These are phyloP conservation scores for Penaeus monodon DNA, from an alignment of 2,888 invertebrate genomes.

Conservation along the genomic window DNA sequence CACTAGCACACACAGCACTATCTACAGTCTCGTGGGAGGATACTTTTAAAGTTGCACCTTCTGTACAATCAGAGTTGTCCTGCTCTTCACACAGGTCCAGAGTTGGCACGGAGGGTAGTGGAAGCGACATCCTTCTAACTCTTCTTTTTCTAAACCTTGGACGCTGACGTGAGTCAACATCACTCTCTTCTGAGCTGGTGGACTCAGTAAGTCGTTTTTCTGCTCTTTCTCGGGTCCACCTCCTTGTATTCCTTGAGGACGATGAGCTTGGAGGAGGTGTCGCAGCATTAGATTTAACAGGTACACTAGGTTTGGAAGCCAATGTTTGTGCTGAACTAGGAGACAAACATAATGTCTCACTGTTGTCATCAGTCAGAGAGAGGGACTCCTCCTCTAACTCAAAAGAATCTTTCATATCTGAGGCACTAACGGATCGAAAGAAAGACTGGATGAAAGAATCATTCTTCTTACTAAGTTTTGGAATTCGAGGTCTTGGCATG, in stretches of 20 bases:
- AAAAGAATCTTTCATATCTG: slow-evolving; percentile 8
- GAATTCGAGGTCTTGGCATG: slow-evolving; percentile 1
- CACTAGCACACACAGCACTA: background rate
- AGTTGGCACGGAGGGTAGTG: background rate
- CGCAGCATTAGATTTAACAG: background rate
- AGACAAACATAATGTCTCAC: slow-evolving; percentile 4
- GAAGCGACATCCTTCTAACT: slow-evolving; percentile 31
- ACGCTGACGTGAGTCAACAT: slow-evolving; percentile 22
- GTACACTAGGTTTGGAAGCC: background rate
- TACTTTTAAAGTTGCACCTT: background rate
- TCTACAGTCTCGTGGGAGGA: slow-evolving; percentile 19
- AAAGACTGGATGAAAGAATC: slow-evolving; percentile 55
- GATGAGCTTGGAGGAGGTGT: background rate
- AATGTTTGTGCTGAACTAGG: background rate
- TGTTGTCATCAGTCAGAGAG: slow-evolving; percentile 29
- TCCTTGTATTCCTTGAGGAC: slow-evolving; percentile 33
- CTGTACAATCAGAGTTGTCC: slow-evolving; percentile 27
- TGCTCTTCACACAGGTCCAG: background rate
- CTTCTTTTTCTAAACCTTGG: slow-evolving; percentile 30
- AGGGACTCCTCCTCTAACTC: slow-evolving; percentile 34
- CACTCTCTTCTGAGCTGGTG: slow-evolving; percentile 58
- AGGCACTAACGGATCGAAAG: slow-evolving; percentile 27
- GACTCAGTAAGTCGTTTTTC: slow-evolving; percentile 44
- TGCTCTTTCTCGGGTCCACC: slow-evolving; percentile 43
- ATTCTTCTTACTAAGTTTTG: slow-evolving; percentile 24